Conservation (phyloP, 2,113 vertebrate species). For the Petroica traversi region DNA sequence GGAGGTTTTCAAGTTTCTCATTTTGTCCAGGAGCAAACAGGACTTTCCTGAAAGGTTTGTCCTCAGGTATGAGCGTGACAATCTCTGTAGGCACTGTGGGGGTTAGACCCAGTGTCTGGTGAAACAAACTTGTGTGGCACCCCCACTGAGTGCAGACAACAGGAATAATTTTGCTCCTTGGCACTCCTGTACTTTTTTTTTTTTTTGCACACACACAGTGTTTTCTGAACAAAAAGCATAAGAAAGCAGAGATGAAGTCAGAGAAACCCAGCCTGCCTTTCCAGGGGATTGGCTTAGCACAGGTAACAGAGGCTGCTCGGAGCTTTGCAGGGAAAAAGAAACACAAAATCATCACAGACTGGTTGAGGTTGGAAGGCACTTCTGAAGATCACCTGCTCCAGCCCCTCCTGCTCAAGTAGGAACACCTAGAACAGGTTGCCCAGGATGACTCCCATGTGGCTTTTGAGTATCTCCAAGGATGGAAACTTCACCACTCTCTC, state of each 20-base stretch:
- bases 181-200: background rate
- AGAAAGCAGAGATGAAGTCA: background rate
- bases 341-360: background rate
- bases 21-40: background rate
- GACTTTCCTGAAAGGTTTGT: background rate
- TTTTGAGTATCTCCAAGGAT: background rate
- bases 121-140: background rate
- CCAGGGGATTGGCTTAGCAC: background rate
- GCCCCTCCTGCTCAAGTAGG: background rate
- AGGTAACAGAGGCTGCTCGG: background rate
- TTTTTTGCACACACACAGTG: accelerated
- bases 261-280: background rate
- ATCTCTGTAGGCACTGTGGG: background rate
- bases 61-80: background rate
- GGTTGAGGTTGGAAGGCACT: background rate
- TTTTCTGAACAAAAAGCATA: background rate
- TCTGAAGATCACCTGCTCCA: background rate
- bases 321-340: background rate
- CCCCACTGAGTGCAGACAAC: background rate
- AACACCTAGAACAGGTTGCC: background rate
- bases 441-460: background rate
- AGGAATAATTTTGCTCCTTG: background rate
- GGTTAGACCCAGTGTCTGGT: too few relatives aligned
- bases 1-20: background rate
- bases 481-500: background rate